Evolutionary conservation across 2,113 vertebrate genomes (phyloP), one percentile per base, ranked within the genome.

Genomic region (Muntiacus muntjak): DNA sequence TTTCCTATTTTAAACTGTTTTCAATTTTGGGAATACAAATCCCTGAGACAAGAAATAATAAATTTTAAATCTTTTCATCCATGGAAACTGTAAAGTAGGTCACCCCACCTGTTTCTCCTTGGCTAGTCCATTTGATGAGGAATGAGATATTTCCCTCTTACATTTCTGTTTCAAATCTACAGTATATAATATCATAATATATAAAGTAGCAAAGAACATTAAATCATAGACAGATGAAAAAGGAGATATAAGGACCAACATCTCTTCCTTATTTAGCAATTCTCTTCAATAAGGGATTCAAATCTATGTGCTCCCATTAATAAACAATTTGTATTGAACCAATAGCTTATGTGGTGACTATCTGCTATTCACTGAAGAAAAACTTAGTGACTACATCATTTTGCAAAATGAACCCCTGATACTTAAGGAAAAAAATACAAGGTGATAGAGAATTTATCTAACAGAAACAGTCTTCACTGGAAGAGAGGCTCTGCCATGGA

Each of bases 1-100:
- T 97, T 95, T 95, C 91, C 95, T 98, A 98, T 98, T 98, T 98
- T 98, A 97, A 96, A 97, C 97, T 97, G 97, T 98, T 97, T 98
- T 98, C 94, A 97, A 96, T 97, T 97, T 97, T 1, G 97, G 98
- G 96, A 97, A 95, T 98, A 97, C 54, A 98, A 98, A 93, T 98
- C 98, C 96, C 97, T 43, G 87, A 98, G 97, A 97, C 52, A 93
- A 93, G 87, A 97, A 97, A 96, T 96, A 91, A 57, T 88, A 95
- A 94, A 85, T 79, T 79, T 96, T 57, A 93, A 89, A 84, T 95
- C 89, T 94, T 86, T 92, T 74, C 89, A 93, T 95, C 94, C 23
- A 25, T 26, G 89, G 88, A 89, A 89, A 93, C 83, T 88, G 64
- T 95, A 95, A 98, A 98, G 95, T 98, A 97, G 97, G 98, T 96